These are phyloP conservation scores for Zaprionus vittiger DNA, from an alignment of 1,140 invertebrate species.

Conservation along the genomic window DNA sequence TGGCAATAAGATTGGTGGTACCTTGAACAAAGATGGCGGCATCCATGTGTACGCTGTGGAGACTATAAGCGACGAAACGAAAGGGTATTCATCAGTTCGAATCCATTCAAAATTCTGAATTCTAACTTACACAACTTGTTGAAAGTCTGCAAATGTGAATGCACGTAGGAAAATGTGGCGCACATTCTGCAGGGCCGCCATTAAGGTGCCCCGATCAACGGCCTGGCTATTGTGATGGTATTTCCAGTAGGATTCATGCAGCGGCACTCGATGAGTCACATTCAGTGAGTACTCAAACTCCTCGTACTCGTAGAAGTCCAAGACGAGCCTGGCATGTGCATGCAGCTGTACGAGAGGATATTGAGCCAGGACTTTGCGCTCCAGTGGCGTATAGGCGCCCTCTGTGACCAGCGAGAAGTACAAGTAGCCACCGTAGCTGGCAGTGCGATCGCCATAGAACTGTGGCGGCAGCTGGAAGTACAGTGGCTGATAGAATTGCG, in stretches of 20 bases:
- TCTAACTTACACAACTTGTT: slow-evolving; percentile 86
- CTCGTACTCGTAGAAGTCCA: slow-evolving; percentile 90
- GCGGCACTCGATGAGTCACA: slow-evolving; percentile 73
- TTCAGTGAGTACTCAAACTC: slow-evolving; percentile 71
- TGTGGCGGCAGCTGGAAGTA: slow-evolving; percentile 94
- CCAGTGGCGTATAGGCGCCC: slow-evolving; percentile 87
- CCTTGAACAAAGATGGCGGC: slow-evolving; percentile 89
- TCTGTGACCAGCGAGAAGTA: slow-evolving; percentile 91
- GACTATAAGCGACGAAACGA: slow-evolving; percentile 33
- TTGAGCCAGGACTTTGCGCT: slow-evolving; percentile 84
- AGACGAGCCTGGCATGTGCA: slow-evolving; percentile 90
- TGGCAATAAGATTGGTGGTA: slow-evolving; percentile 87
- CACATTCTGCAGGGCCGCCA: slow-evolving; percentile 95
- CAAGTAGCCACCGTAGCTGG: slow-evolving; percentile 96
- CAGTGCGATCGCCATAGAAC: slow-evolving; percentile 94
- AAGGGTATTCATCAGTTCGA: background rate
- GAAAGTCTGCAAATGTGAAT: slow-evolving; percentile 89
- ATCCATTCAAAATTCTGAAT: background rate
- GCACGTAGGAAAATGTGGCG: slow-evolving; percentile 92
- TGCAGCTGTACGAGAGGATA: slow-evolving; percentile 94
- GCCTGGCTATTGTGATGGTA: slow-evolving; percentile 83
- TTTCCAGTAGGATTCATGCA: slow-evolving; percentile 88
- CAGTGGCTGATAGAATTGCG: slow-evolving; percentile 90
- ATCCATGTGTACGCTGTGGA: slow-evolving; percentile 91
- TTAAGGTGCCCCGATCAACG: slow-evolving; percentile 90